Evolutionary conservation across 1,140 invertebrate genomes (phyloP).

Genomic region (Sycophila sp.): DNA sequence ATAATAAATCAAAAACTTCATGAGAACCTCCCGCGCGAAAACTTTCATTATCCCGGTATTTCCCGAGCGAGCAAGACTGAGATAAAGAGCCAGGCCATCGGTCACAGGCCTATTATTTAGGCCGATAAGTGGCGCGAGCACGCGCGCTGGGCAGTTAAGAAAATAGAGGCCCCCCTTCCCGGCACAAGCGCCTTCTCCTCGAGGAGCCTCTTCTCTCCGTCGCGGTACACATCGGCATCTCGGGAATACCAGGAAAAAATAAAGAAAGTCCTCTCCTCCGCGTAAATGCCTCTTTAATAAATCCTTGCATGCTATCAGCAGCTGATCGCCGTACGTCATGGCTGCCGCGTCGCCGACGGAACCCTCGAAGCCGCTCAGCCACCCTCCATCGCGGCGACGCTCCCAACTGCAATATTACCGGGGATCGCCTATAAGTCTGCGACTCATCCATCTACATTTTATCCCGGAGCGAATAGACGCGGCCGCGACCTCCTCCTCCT

Average conservation of each 20-base stretch:
- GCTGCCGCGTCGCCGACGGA: conserved; percentile 53
- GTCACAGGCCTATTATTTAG: conserved; percentile 23
- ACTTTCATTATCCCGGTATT: conserved; percentile 15
- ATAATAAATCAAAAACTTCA: not conserved
- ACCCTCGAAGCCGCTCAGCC: conserved; percentile 48
- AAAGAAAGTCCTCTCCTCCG: not conserved
- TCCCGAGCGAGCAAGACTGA: not conserved
- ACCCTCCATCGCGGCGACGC: conserved; percentile 44
- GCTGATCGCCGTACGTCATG: conserved; percentile 60
- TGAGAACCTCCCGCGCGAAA: not conserved
- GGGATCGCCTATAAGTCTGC: conserved; percentile 59
- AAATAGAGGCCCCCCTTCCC: conserved; percentile 10
- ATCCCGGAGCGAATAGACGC: conserved; percentile 47
- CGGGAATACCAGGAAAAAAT: conserved; percentile 5
- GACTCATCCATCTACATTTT: conserved; percentile 64
- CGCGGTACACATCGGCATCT: not conserved
- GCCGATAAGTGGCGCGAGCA: conserved; percentile 4
- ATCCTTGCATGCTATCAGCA: conserved; percentile 57
- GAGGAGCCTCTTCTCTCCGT: no score
- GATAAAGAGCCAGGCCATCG: conserved; percentile 16
- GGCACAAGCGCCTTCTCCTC: not conserved
- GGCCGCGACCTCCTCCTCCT: conserved; percentile 30
- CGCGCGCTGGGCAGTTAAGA: not conserved
- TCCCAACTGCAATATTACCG: conserved; percentile 61
- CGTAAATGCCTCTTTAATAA: conserved; percentile 56